These are phyloP conservation scores for Lepidurus apus DNA, from an alignment of 1,140 invertebrate species.

Conservation along the genomic window DNA sequence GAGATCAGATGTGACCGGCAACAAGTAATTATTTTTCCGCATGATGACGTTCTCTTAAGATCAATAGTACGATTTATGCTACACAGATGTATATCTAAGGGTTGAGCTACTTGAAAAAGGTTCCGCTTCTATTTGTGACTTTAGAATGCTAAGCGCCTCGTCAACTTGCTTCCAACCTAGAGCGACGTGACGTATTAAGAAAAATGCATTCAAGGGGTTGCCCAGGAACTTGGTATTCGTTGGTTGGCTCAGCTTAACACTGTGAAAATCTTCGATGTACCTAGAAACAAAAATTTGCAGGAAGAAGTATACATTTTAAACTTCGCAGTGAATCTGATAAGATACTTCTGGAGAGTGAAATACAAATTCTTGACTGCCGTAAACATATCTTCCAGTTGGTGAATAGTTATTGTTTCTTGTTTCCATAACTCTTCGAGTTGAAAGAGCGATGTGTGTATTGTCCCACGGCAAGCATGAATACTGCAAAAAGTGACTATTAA, in stretches of 20 bases:
- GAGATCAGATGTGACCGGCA: conserved; percentile 13
- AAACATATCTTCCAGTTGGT: not conserved
- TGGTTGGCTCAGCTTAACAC: not conserved
- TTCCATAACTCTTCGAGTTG: not conserved
- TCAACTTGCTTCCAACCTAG: not conserved
- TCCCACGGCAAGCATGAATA: not conserved
- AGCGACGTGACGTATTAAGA: not conserved
- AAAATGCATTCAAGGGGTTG: not conserved
- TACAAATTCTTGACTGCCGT: not conserved
- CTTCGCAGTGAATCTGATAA: too few relatives aligned
- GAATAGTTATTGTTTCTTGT: not conserved
- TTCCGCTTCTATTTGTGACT: not conserved
- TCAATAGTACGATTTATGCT: not conserved
- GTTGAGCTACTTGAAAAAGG: not conserved
- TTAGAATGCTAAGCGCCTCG: not conserved
- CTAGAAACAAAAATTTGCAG: not conserved
- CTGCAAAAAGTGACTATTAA: not conserved
- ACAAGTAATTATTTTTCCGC: conserved; percentile 11
- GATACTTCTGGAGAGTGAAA: not conserved
- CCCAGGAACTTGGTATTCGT: not conserved
- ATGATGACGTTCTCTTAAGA: not conserved
- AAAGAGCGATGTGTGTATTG: not conserved
- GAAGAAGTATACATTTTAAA: too few relatives aligned
- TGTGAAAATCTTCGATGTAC: not conserved
- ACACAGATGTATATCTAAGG: not conserved